A percentile compares a stretch with the other conserved stretches of the same genome.
Conservation (phyloP, 2,113 vertebrate genomes). For the Propithecus coquereli region DNA sequence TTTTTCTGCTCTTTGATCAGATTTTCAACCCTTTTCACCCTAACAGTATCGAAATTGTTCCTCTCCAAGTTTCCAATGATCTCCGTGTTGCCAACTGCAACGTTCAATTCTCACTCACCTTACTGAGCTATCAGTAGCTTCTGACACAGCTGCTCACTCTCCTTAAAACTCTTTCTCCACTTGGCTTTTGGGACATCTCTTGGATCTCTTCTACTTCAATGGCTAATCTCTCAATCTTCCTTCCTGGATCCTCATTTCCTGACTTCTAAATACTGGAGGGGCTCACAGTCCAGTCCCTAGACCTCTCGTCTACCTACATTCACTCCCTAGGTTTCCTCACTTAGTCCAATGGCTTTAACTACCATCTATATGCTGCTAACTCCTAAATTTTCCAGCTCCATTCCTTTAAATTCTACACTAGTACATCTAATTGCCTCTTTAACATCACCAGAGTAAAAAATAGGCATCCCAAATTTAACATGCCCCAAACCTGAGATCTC, state of each 20-base stretch:
- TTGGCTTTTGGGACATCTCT: background rate
- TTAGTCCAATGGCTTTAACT: background rate
- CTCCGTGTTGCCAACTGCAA: background rate
- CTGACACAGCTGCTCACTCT: background rate
- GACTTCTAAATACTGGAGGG: background rate
- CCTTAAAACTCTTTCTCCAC: background rate
- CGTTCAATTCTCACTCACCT: background rate
- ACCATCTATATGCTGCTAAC: background rate
- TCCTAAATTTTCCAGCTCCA: background rate
- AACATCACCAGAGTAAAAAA: background rate
- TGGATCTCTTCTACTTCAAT: background rate
- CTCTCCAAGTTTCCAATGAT: background rate
- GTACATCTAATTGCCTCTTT: background rate
- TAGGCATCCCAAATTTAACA: background rate
- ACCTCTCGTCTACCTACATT: background rate
- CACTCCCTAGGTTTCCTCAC: background rate
- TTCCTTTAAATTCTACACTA: background rate
- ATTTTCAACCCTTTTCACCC: background rate
- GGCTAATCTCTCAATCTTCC: background rate
- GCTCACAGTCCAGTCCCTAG: background rate
- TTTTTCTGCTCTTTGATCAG: background rate
- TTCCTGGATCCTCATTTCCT: background rate
- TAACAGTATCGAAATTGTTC: background rate
- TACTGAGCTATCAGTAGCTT: background rate
- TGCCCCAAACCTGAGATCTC: background rate